Percentiles rank a stretch among this genome's conserved stretches.
Conservation (phyloP, 2,797 vertebrate genomes). For the Gambelia wislizenii region DNA sequence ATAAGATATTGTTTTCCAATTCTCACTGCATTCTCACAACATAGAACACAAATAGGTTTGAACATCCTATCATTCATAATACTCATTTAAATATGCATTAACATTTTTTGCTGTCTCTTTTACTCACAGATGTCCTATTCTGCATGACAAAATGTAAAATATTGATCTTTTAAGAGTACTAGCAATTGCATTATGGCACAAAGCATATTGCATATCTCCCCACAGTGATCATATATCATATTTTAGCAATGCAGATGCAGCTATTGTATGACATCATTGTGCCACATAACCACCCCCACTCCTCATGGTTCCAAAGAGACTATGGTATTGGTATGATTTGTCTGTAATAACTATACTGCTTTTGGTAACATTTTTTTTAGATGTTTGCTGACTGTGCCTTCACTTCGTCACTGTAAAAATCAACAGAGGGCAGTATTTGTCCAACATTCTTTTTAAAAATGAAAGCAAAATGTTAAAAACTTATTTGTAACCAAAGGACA, state of each 20-base stretch:
- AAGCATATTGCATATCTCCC: background rate
- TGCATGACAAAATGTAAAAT: slow-evolving; percentile 49
- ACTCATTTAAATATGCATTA: slow-evolving; percentile 59
- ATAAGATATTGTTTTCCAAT: slow-evolving; percentile 63
- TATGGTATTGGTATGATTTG: slow-evolving; percentile 9
- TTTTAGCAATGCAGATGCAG: slow-evolving; percentile 35
- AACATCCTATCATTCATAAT: slow-evolving; percentile 56
- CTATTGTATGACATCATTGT: too few species aligned
- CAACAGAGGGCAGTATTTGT: slow-evolving; percentile 16
- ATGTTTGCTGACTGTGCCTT: slow-evolving; percentile 20
- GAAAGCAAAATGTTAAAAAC: slow-evolving; percentile 15
- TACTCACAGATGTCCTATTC: slow-evolving; percentile 65
- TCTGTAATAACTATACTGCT: slow-evolving; percentile 11
- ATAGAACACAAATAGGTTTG: slow-evolving; percentile 62
- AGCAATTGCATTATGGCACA: slow-evolving; percentile 51
- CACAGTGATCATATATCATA: slow-evolving; percentile 33
- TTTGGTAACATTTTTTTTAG: background rate
- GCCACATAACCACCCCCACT: too few species aligned
- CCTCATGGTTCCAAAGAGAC: slow-evolving; percentile 4
- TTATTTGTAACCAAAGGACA: background rate
- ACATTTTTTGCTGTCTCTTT: slow-evolving; percentile 71
- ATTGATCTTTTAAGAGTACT: slow-evolving; percentile 61
- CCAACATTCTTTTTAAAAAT: slow-evolving; percentile 4
- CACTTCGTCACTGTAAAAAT: slow-evolving; percentile 4
- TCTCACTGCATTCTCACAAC: slow-evolving; percentile 67